Evolutionary conservation across 2,888 invertebrate species (phyloP).

Genomic region (Macrosoma leucophasiata): DNA sequence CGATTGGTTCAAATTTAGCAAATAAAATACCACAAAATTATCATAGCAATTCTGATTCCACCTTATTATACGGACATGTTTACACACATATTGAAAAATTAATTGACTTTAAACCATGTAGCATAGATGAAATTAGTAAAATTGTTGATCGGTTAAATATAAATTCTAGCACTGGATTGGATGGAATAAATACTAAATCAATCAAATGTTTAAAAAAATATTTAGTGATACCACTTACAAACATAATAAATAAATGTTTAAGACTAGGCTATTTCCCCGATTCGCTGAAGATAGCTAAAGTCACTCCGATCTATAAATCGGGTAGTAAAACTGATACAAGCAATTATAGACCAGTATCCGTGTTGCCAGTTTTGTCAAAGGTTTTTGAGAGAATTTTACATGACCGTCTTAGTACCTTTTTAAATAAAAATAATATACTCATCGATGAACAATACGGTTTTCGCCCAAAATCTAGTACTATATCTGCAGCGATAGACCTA

Average conservation of each 20-base stretch:
- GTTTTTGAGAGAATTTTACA: constrained; percentile 15
- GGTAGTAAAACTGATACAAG: constrained; percentile 10
- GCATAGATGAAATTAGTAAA: constrained; percentile 8
- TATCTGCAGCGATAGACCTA: constrained; percentile 6
- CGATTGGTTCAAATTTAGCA: constrained; percentile 6
- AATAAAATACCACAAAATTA: constrained; percentile 2
- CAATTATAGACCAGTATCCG: constrained; percentile 18
- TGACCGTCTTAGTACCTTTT: constrained; percentile 4
- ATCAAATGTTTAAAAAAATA: constrained; percentile 15
- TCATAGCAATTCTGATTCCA: no score
- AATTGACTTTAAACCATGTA: constrained; percentile 3
- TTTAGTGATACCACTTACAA: constrained; percentile 3
- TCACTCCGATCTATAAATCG: constrained; percentile 16
- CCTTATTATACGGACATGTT: no score
- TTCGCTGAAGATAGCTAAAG: constrained; percentile 11
- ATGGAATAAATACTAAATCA: constrained; percentile 16
- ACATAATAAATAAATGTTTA: constrained; percentile 15
- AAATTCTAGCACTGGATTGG: constrained; percentile 14
- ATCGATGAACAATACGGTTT: constrained; percentile 9
- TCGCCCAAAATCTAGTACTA: constrained; percentile 8
- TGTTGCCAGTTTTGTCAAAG: constrained; percentile 15
- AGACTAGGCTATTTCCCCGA: constrained; percentile 12
- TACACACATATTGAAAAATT: not conserved
- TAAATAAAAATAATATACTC: constrained; percentile 8
- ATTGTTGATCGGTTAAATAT: constrained; percentile 15